These are phyloP conservation scores for Hassar affinis DNA, from an alignment of 2,113 vertebrate genomes.

Conservation along the genomic window DNA sequence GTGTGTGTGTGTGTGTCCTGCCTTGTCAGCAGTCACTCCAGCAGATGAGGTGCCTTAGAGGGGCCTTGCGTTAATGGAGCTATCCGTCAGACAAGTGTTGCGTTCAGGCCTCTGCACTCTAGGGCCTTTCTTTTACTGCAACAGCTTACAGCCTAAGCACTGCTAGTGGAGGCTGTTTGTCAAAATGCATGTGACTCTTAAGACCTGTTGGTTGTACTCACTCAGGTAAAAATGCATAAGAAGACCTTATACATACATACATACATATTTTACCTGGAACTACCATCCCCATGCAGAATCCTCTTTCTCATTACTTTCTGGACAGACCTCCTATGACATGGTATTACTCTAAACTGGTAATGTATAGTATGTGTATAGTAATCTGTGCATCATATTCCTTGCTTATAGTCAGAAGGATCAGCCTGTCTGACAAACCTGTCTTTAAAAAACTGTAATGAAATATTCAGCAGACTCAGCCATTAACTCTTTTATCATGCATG, in stretches of 20 bases:
- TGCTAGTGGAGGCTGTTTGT: conserved; percentile 71
- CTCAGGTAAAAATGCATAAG: background rate
- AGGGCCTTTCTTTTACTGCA: conserved; percentile 69
- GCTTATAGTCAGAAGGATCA: background rate
- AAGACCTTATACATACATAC: background rate
- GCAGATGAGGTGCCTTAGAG: conserved; percentile 80
- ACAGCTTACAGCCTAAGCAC: conserved; percentile 66
- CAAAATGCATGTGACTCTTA: conserved; percentile 70
- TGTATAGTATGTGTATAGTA: background rate
- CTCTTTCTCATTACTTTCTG: no score
- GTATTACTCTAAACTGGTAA: background rate
- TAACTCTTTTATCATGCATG: conserved; percentile 6
- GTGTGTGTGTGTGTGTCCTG: conserved; percentile 57
- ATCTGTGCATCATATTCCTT: background rate
- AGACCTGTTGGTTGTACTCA: conserved; percentile 71
- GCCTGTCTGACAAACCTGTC: background rate
- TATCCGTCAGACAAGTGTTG: conserved; percentile 85
- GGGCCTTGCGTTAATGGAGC: conserved; percentile 80
- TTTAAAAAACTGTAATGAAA: conserved; percentile 10
- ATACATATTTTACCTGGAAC: no score
- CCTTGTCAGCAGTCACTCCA: conserved; percentile 85
- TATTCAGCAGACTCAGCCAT: conserved; percentile 2
- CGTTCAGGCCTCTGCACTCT: conserved; percentile 66
- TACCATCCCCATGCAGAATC: no score
- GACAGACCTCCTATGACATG: no score